These are phyloP conservation scores for Latheticus oryzae DNA, from an alignment of 2,888 invertebrate species.

Conservation along the genomic window DNA sequence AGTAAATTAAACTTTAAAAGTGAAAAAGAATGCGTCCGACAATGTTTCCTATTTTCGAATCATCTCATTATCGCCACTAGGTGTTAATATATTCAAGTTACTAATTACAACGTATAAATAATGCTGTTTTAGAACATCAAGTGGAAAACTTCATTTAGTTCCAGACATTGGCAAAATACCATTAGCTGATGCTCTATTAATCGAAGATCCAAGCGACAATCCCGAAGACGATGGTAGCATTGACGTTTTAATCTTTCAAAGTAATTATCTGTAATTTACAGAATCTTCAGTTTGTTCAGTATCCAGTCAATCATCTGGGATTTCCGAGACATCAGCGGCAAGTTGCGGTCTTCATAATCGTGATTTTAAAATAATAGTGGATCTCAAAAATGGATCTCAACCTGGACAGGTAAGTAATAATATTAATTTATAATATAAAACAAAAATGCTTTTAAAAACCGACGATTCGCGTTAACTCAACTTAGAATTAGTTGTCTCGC, in stretches of 20 bases:
- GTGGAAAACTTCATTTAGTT: conserved; percentile 86
- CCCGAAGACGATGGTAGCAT: conserved; percentile 76
- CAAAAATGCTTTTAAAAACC: not conserved
- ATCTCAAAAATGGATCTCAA: conserved; percentile 69
- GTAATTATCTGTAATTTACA: conserved; percentile 49
- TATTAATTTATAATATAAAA: not conserved
- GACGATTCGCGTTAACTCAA: not conserved
- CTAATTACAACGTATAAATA: conserved; percentile 19
- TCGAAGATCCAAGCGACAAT: conserved; percentile 84
- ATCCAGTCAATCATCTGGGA: conserved; percentile 68
- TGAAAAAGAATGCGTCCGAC: conserved; percentile 79
- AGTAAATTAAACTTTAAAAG: conserved; percentile 73
- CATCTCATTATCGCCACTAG: conserved; percentile 87
- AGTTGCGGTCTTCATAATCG: conserved; percentile 69
- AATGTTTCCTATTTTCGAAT: conserved; percentile 92
- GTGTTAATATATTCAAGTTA: conserved; percentile 52
- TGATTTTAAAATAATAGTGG: conserved; percentile 79
- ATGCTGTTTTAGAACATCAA: conserved; percentile 71
- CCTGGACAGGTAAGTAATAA: conserved; percentile 53
- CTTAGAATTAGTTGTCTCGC: not conserved
- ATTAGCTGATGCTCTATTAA: conserved; percentile 83
- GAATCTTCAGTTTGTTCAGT: conserved; percentile 70
- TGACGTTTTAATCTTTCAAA: not conserved
- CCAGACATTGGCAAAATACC: conserved; percentile 86
- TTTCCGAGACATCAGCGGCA: conserved; percentile 64